phyloP scores from a whole-genome alignment of 2,888 invertebrate species.

The Drosophila melanosoma region DNA sequence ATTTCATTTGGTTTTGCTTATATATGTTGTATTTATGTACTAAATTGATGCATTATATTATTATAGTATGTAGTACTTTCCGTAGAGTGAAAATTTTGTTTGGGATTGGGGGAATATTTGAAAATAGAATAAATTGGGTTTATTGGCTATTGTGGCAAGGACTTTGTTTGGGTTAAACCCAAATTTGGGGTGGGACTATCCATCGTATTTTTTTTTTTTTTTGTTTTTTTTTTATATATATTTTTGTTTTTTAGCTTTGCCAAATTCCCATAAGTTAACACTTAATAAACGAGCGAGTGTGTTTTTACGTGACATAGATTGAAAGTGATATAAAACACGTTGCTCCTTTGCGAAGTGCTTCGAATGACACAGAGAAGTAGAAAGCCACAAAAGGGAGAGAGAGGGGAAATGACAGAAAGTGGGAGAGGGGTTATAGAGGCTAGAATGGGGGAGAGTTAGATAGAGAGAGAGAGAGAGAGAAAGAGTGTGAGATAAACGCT shows the following conservation, averaged over 20 bases:
- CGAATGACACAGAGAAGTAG: conserved; percentile 5
- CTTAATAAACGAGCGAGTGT: conserved; percentile 26
- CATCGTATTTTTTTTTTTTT: conserved; percentile 6
- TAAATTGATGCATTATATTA: conserved; percentile 23
- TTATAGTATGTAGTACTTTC: conserved; percentile 19
- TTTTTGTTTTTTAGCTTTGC: conserved; percentile 12
- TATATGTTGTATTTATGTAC: conserved; percentile 35
- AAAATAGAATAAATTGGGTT: not conserved
- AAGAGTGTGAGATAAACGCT: conserved; percentile 6
- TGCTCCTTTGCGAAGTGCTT: conserved; percentile 8
- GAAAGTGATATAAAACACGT: conserved; percentile 25
- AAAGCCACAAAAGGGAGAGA: conserved; percentile 7
- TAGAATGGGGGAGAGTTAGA: not conserved
- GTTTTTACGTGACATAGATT: conserved; percentile 25
- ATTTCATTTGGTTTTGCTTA: not conserved
- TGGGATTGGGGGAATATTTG: not conserved
- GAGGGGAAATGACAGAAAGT: not conserved
- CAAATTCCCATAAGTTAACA: conserved; percentile 28
- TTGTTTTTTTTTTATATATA: not conserved
- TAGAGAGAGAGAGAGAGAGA: not conserved
- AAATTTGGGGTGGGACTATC: conserved; percentile 27
- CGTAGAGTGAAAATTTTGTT: conserved; percentile 2
- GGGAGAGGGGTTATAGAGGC: not conserved
- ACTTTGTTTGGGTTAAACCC: conserved; percentile 52
- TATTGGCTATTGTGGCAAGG: conserved; percentile 26